phyloP scores from a whole-genome alignment of 2,797 vertebrate genomes.

The Parauchenoglanis punctatus region DNA sequence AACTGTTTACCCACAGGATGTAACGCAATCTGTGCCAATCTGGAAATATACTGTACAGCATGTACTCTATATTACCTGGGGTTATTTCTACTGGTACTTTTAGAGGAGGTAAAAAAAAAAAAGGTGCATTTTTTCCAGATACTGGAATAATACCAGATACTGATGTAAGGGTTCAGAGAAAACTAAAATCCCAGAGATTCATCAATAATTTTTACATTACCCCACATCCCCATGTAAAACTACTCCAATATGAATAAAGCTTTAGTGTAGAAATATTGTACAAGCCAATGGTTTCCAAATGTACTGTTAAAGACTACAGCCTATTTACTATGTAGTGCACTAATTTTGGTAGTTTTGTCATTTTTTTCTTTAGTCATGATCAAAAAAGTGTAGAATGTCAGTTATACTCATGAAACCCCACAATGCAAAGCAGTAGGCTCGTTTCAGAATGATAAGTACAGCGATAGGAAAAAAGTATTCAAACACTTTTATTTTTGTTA shows the following conservation, averaged over 20 bases:
- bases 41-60: background rate
- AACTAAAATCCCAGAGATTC: background rate
- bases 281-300: background rate
- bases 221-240: background rate
- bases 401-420: background rate
- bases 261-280: conserved; percentile 3
- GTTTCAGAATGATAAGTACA: background rate
- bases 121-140: background rate
- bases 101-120: background rate
- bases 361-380: background rate
- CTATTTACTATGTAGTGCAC: background rate
- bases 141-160: background rate
- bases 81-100: background rate
- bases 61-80: background rate
- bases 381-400: background rate
- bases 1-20: background rate
- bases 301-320: background rate
- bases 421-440: background rate
- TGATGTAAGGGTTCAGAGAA: background rate
- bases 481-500: background rate
- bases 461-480: background rate
- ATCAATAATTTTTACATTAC: background rate
- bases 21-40: too few relatives aligned
- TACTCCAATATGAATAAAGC: background rate
- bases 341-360: background rate